Evolutionary conservation across 2,888 invertebrate species (phyloP).

Genomic region (Napeogenes sylphis): DNA sequence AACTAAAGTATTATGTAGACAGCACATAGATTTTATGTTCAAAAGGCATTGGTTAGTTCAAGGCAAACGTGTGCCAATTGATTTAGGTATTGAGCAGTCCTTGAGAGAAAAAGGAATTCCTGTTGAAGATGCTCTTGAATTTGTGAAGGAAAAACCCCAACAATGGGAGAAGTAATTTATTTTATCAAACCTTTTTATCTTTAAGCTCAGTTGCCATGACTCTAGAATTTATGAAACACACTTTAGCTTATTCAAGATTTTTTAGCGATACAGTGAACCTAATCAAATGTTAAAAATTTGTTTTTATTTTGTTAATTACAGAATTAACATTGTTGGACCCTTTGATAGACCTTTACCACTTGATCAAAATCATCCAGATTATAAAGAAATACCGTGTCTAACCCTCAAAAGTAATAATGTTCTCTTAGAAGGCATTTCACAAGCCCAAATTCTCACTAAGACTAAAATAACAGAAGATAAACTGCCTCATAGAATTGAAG

Average conservation of each 20-base stretch:
- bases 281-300: neutral
- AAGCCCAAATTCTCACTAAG: constrained; percentile 90
- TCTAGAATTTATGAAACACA: neutral
- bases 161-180: constrained; percentile 46
- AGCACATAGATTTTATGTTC: constrained; percentile 85
- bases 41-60: constrained; percentile 84
- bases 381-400: constrained; percentile 79
- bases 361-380: constrained; percentile 81
- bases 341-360: constrained; percentile 57
- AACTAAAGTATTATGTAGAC: constrained; percentile 78
- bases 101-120: constrained; percentile 78
- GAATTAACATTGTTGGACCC: constrained; percentile 65
- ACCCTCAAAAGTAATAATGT: constrained; percentile 80
- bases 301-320: constrained; percentile 39
- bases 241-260: neutral
- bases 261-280: neutral
- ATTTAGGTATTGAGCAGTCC: constrained; percentile 74
- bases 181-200: neutral
- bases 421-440: constrained; percentile 83
- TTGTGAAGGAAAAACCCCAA: constrained; percentile 65
- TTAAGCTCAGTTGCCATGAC: neutral
- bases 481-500: constrained; percentile 79
- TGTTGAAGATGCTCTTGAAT: constrained; percentile 80
- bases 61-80: constrained; percentile 77
- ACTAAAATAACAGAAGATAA: constrained; percentile 80